A percentile compares a stretch with the other conserved stretches of the same genome.
These are phyloP conservation scores for Lineus longissimus DNA, from an alignment of 1,140 invertebrate genomes.

Conservation along the genomic window DNA sequence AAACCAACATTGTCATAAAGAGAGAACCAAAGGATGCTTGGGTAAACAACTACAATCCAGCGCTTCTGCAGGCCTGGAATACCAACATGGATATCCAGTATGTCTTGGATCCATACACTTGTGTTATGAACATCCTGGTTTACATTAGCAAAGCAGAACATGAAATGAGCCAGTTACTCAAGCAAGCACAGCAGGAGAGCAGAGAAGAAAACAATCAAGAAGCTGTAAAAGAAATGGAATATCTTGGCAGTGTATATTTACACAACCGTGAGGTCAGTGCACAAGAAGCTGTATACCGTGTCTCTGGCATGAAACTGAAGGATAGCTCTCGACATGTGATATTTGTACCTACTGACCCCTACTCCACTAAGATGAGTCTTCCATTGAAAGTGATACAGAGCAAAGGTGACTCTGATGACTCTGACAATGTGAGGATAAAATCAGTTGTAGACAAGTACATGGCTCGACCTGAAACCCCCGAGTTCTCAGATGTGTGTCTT, in stretches of 20 bases:
- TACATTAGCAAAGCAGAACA: constrained; percentile 18
- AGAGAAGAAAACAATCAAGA: constrained; percentile 14
- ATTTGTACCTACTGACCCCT: background rate
- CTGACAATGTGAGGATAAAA: constrained; percentile 17
- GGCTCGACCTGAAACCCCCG: constrained; percentile 3
- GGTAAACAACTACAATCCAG: constrained; percentile 14
- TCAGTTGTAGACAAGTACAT: constrained; percentile 12
- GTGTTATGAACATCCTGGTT: constrained; percentile 16
- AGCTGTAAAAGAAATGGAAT: constrained; percentile 10
- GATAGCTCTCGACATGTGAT: constrained; percentile 16
- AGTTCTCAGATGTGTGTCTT: constrained; percentile 18
- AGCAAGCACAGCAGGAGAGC: constrained; percentile 9
- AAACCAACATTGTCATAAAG: constrained; percentile 3
- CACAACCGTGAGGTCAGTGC: constrained; percentile 18
- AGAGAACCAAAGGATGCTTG: constrained; percentile 10
- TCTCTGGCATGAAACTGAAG: constrained; percentile 14
- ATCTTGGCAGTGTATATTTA: constrained; percentile 15
- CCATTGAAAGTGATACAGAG: constrained; percentile 5
- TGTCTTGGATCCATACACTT: constrained; percentile 16
- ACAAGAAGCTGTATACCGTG: constrained; percentile 19
- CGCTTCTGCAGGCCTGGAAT: constrained; percentile 12
- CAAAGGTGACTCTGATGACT: background rate
- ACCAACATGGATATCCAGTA: constrained; percentile 23
- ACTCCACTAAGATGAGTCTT: background rate
- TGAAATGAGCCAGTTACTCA: constrained; percentile 12